phyloP scores from a whole-genome alignment of 2,113 vertebrate species.

The Centropus bengalensis region DNA sequence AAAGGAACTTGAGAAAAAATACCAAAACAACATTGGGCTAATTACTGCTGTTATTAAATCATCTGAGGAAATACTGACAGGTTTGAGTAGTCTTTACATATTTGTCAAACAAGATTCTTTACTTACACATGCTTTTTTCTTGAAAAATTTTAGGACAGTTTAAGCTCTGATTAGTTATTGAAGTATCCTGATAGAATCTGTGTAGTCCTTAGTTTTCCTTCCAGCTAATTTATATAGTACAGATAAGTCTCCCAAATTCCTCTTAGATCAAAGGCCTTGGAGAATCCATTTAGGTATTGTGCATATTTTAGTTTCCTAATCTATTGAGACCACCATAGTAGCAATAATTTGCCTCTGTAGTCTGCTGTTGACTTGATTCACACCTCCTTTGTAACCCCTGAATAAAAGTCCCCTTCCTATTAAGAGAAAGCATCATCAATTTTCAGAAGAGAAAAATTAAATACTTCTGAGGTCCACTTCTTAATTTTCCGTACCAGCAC shows the following conservation, averaged over 20 bases:
- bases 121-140: not conserved
- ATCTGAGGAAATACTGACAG: not conserved
- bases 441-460: not conserved
- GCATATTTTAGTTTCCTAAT: not conserved
- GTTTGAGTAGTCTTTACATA: not conserved
- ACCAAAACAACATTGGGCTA: not conserved
- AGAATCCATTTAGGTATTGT: not conserved
- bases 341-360: not conserved
- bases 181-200: constrained; percentile 58
- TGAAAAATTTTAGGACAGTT: constrained; percentile 22
- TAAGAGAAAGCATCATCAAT: not conserved
- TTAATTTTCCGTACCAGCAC: not conserved
- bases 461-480: not conserved
- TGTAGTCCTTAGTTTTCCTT: constrained; percentile 12
- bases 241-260: not conserved
- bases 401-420: not conserved
- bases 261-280: not conserved
- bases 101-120: constrained; percentile 38
- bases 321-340: not conserved
- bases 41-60: not conserved
- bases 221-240: not conserved
- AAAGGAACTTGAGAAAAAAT: not conserved
- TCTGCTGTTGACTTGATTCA: not conserved
- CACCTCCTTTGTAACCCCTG: not conserved
- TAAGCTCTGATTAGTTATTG: constrained; percentile 1